Evolutionary conservation across 1,140 invertebrate species (phyloP), one percentile per base, ranked within the genome.

Genomic region (Drosophila subpulchrella): DNA sequence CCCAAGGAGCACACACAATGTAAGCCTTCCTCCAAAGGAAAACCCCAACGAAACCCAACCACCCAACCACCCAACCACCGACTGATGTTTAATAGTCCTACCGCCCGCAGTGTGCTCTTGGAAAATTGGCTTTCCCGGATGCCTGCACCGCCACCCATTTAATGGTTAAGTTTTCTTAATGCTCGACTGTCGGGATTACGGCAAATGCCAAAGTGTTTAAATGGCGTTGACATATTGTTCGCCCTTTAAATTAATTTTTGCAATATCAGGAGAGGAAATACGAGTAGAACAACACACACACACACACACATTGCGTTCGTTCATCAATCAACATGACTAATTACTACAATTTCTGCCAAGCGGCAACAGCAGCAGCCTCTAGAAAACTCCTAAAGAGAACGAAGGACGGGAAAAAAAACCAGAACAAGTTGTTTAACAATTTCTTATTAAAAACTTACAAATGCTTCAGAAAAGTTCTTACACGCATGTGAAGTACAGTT

Each of bases 291-390:
- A 38, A 38, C 32, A 50, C 36, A 17, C 17, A 17, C 15, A 50
- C 15, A 50, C 51, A 38, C 48, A 53, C 54, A 41, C 10, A 44
- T 44, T 44, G 54, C 36, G 30, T 10, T 0, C 83, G 80, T 77
- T 83, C 77, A 89, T 89, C 84, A 89, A 89, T 89, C 84, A 89
- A 81, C 65, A 78, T 84, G 80, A 89, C 84, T 89, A 89, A 89
- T 89, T 89, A 89, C 84, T 63, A 61, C 76, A 73, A 77, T 88
- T 88, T 65, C 66, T 85, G 78, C 78, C 79, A 57, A 78, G 30
- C 60, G 56, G 57, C 59, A 60, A 41, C 12, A 71, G 42, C 27
- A 27, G 27, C n/a, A 17, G 17, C 5, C n/a, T 6, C 32, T 20
- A 3, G 10, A 46, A 46, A 48, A 8, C 39, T 15, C 32, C 11